Evolutionary conservation across 1,140 invertebrate genomes (phyloP).

Genomic region (Bombus polaris): DNA sequence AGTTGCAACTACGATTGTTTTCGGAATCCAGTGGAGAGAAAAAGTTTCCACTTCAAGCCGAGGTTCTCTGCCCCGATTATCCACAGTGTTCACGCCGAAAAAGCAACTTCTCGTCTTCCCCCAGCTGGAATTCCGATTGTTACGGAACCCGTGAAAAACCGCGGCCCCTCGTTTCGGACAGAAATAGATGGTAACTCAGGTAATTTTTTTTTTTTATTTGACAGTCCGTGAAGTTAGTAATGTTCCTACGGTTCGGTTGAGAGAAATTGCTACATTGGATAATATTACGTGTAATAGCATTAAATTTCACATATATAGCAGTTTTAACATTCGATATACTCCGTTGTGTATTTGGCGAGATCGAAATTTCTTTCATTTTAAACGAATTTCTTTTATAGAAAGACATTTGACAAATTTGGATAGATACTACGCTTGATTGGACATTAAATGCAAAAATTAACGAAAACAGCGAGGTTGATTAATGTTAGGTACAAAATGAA

Average conservation of each 20-base stretch:
- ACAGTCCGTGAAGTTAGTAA: not conserved
- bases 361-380: no score
- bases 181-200: constrained; percentile 2
- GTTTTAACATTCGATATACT: no score
- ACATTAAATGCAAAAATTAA: no score
- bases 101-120: not conserved
- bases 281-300: not conserved
- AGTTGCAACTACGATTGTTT: constrained; percentile 11
- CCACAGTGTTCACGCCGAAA: constrained; percentile 11
- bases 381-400: no score
- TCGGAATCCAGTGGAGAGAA: not conserved
- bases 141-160: not conserved
- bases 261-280: not conserved
- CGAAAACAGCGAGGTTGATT: no score
- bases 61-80: constrained; percentile 16
- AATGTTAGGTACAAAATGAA: no score
- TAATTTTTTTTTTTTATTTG: not conserved
- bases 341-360: no score
- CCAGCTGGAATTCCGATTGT: constrained; percentile 4
- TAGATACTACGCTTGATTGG: no score
- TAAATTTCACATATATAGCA: not conserved
- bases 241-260: no score
- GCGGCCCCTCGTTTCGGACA: not conserved
- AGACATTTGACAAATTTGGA: no score
- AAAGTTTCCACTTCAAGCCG: constrained; percentile 33